Evolutionary conservation across 2,888 invertebrate genomes (phyloP).

Genomic region (Thera obeliscata): DNA sequence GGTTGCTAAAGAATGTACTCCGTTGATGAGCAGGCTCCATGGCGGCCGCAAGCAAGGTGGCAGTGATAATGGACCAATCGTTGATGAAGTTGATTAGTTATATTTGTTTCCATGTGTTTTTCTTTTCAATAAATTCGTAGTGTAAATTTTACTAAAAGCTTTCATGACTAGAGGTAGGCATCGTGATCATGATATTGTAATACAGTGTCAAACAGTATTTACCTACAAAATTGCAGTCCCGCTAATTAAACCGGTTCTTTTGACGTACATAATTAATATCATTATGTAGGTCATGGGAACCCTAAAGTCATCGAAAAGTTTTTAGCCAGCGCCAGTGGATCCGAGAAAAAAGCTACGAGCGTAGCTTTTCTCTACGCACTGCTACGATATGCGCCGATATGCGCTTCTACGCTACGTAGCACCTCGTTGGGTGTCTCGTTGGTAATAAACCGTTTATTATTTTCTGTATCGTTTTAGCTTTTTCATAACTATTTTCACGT

Average conservation of each 20-base stretch:
- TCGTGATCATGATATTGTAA: neutral
- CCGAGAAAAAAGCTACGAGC: neutral
- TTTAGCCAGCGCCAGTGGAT: too few relatives aligned
- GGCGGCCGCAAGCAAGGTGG: conserved; percentile 52
- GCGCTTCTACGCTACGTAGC: conserved; percentile 12
- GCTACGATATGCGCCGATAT: neutral
- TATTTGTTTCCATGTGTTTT: conserved; percentile 16
- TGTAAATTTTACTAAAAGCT: neutral
- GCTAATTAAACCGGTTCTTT: too few relatives aligned
- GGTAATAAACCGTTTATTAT: too few relatives aligned
- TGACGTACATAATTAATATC: too few relatives aligned
- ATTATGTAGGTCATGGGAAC: too few relatives aligned
- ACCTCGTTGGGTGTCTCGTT: too few relatives aligned
- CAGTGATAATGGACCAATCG: conserved; percentile 73
- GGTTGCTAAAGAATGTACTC: conserved; percentile 56
- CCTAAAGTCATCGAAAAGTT: too few relatives aligned
- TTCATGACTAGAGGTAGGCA: neutral
- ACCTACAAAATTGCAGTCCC: too few relatives aligned
- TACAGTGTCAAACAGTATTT: too few relatives aligned
- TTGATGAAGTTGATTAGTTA: conserved; percentile 84
- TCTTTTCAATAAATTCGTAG: conserved; percentile 32
- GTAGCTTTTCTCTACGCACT: conserved; percentile 6
- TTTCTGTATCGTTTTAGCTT: neutral
- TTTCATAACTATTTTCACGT: too few relatives aligned
- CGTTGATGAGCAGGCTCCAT: conserved; percentile 86